Percentiles rank a stretch among this genome's conserved stretches.
phyloP scores from a whole-genome alignment of 1,140 invertebrate species.

The Papilio xuthus region DNA sequence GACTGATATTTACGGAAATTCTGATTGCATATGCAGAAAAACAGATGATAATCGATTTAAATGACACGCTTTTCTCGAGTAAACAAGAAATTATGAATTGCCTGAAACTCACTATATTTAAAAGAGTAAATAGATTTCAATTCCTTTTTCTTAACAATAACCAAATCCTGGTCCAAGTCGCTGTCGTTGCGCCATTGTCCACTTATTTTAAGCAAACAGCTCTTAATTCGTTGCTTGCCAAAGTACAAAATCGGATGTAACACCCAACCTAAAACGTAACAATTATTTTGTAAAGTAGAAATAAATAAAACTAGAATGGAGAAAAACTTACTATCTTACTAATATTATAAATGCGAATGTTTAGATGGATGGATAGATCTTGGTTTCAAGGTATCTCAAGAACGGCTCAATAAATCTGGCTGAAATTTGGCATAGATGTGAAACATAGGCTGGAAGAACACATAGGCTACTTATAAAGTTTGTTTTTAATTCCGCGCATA shows the following conservation, averaged over 20 bases:
- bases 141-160: slow-evolving; percentile 18
- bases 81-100: background rate
- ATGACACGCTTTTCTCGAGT: background rate
- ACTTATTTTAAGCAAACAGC: slow-evolving; percentile 11
- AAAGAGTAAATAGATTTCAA: slow-evolving; percentile 17
- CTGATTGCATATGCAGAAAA: too few relatives aligned
- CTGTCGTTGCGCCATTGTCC: slow-evolving; percentile 8
- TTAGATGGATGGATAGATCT: too few relatives aligned
- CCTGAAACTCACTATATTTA: slow-evolving; percentile 1
- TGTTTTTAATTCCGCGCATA: too few relatives aligned
- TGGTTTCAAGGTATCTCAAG: too few relatives aligned
- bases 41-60: too few relatives aligned
- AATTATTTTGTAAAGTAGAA: background rate
- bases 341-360: too few relatives aligned
- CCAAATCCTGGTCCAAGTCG: background rate
- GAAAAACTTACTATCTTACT: too few relatives aligned
- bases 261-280: background rate
- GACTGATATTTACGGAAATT: too few relatives aligned
- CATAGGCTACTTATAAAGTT: too few relatives aligned
- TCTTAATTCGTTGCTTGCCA: background rate
- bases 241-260: slow-evolving; percentile 15
- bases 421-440: too few relatives aligned
- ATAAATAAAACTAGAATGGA: background rate
- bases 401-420: too few relatives aligned
- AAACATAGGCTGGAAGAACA: too few relatives aligned